Base-by-base conservation (phyloP, 2,888 invertebrate species). In the Uloborus plumipes region DNA sequence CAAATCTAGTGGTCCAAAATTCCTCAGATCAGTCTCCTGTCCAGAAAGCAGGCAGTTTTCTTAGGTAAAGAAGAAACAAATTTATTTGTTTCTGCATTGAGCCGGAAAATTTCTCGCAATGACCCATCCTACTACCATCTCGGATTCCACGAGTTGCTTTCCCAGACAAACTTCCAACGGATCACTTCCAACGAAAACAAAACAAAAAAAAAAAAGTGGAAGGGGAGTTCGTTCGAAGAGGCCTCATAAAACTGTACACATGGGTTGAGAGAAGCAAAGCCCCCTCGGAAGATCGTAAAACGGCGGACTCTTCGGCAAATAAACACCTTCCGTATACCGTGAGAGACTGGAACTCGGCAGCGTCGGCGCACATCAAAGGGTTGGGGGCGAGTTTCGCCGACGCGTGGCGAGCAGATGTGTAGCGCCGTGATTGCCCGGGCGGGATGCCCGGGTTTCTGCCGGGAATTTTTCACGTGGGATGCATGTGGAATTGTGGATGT, bases 401-500 rank as follows among this genome's bases (percentile, higher is more conserved):
- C 78, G 80, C 80, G 80, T 80, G 80, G 80, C 80, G 59, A 47
- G 62, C 80, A 80, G 61, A 74, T 74, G 74, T 31, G 70, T 9
- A 39, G 51, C 49, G 74, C 55, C 69, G 69, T 74, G 77, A 77
- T 77, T 77, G 77, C 77, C 15, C 53, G 69, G 77, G 77, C 77
- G 77, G 69, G 77, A 74, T 65, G 74, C n/a, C n/a, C 26, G 39
- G 65, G 26, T 66, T 66, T 59, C 16, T 58, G 39, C 66, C 51
- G 47, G 16, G 20, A 7, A 49, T 14, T 66, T 49, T 59, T 71
- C 78, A 78, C 65, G 64, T 78, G 78, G 55, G 18, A 22, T 58
- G 49, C 78, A 71, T 64, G 69, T 78, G 78, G 39, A n/a, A n/a
- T n/a, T n/a, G n/a, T n/a, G n/a, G n/a, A n/a, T n/a, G n/a, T 39